Percentiles rank a stretch among this genome's conserved stretches.
Conservation (phyloP, 2,888 invertebrate genomes). For the Polydrusus tereticollis region DNA sequence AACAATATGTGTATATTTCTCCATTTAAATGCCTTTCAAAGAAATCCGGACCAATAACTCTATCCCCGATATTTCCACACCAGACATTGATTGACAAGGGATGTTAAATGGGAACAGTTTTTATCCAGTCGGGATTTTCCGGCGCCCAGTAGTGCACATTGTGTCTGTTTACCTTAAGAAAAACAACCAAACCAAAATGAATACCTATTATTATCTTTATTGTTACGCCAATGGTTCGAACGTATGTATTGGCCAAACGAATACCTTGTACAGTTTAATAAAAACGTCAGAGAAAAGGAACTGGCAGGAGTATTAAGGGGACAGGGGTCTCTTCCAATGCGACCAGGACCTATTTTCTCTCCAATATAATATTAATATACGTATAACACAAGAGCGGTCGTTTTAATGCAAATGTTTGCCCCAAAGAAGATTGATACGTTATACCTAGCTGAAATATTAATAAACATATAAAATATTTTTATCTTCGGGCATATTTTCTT, state of each 20-base stretch:
- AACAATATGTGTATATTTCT: too few species aligned
- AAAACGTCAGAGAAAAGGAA: constrained; percentile 59
- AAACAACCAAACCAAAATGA: too few species aligned
- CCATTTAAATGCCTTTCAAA: too few species aligned
- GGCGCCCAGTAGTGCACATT: too few species aligned
- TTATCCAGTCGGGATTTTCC: too few species aligned
- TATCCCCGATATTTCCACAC: too few species aligned
- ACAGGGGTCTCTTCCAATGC: constrained; percentile 39
- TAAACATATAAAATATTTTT: constrained; percentile 22
- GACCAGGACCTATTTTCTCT: constrained; percentile 33
- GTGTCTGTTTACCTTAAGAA: too few species aligned
- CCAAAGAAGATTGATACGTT: constrained; percentile 47
- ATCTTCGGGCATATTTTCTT: constrained; percentile 10
- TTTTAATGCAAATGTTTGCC: constrained; percentile 54
- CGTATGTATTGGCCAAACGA: constrained; percentile 50
- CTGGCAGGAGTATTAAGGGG: constrained; percentile 48
- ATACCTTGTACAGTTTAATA: constrained; percentile 63
- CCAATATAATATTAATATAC: constrained; percentile 55
- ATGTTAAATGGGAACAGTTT: too few species aligned
- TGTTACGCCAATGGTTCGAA: constrained; percentile 40
- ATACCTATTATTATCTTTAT: not conserved
- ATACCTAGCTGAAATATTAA: constrained; percentile 25
- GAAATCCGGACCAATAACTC: too few species aligned
- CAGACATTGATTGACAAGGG: too few species aligned
- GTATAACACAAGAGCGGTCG: constrained; percentile 49